Percentiles rank a stretch among this genome's conserved stretches.
Evolutionary conservation across 2,797 vertebrate species (phyloP).

Genomic region (Scomberomorus guttatus): DNA sequence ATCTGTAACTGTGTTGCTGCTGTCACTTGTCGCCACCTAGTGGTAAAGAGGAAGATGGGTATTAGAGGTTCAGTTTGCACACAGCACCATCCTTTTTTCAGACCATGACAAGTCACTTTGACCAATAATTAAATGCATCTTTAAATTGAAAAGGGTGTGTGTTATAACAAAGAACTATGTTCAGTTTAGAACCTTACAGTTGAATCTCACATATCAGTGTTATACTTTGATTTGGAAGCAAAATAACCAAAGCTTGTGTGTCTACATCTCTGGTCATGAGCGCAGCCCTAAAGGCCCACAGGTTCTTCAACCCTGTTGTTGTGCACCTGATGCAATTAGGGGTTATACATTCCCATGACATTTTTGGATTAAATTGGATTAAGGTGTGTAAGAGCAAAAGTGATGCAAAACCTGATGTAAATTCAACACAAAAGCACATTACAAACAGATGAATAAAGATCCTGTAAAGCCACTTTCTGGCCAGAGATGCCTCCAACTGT

Average conservation of each 20-base stretch:
- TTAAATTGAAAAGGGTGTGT: neutral
- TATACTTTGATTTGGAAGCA: too few relatives aligned
- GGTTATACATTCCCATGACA: neutral
- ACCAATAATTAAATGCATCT: neutral
- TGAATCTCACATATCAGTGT: neutral
- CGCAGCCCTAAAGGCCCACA: neutral
- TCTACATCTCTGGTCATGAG: neutral
- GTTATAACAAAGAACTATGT: neutral
- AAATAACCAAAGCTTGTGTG: neutral
- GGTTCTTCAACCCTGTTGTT: neutral
- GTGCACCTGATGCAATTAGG: neutral
- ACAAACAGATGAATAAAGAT: neutral
- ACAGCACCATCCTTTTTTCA: neutral
- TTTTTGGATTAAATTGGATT: neutral
- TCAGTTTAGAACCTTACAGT: neutral
- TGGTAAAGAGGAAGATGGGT: constrained; percentile 27
- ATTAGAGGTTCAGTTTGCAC: neutral
- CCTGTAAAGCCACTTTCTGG: neutral
- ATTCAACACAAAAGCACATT: neutral
- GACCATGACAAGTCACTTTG: neutral
- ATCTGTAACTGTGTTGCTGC: constrained; percentile 72
- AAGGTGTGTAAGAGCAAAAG: too few relatives aligned
- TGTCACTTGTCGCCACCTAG: constrained; percentile 89
- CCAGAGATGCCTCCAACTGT: accelerated
- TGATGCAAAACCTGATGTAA: neutral